Percentiles rank a stretch among this genome's conserved stretches.
Evolutionary conservation across 2,888 invertebrate species (phyloP).

Genomic region (Ophonus ardosiacus): DNA sequence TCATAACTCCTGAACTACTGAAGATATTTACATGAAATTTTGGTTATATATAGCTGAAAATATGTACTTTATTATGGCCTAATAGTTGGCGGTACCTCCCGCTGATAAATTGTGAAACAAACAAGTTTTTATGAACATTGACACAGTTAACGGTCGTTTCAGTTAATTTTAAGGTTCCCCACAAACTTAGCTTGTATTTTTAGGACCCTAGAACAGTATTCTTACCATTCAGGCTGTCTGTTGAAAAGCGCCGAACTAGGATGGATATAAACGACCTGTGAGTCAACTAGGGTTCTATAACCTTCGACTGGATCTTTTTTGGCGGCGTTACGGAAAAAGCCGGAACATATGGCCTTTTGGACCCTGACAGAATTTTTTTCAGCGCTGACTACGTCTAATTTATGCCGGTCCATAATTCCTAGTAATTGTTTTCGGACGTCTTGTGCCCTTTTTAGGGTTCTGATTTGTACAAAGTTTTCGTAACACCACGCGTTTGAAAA

Average conservation of each 20-base stretch:
- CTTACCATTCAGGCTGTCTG: conserved; percentile 97
- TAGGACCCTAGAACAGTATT: conserved; percentile 51
- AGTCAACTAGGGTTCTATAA: conserved; percentile 97
- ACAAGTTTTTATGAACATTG: too few species aligned
- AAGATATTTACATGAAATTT: too few species aligned
- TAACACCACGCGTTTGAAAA: conserved; percentile 99
- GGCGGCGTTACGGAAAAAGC: conserved; percentile 98
- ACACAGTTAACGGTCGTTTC: too few species aligned
- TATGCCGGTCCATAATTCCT: conserved; percentile 98
- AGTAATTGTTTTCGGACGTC: conserved; percentile 98
- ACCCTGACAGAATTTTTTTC: conserved; percentile 96
- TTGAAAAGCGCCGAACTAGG: conserved; percentile 99
- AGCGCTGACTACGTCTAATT: conserved; percentile 97
- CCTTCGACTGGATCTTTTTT: conserved; percentile 99
- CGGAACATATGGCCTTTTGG: conserved; percentile 98
- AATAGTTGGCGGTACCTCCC: too few species aligned
- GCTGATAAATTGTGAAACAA: too few species aligned
- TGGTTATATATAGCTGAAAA: too few species aligned
- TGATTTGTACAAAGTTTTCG: conserved; percentile 98
- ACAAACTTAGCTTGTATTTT: too few species aligned
- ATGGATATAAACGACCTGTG: conserved; percentile 99
- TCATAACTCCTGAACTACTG: too few species aligned
- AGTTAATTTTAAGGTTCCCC: too few species aligned
- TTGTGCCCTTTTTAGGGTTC: conserved; percentile 97
- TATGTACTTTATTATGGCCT: too few species aligned